Evolutionary conservation across 2,113 vertebrate genomes (phyloP), one percentile per base, ranked within the genome.

Genomic region (Larimichthys crocea): DNA sequence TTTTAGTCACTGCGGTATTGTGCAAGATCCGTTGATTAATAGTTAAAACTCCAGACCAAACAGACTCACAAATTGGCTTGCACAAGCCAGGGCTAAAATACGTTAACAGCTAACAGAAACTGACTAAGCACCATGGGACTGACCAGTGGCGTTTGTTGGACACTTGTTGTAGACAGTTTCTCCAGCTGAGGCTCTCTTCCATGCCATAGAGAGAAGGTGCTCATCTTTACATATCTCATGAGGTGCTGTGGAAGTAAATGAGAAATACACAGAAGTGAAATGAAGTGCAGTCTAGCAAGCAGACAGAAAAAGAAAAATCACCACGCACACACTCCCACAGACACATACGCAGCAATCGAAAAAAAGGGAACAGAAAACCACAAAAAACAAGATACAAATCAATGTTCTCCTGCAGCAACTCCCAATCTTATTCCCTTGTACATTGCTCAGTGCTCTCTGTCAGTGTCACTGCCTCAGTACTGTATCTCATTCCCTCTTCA

Each of bases 161-260:
- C 98, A 99, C 82, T 99, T 99, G 94, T 98, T 99, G 94, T 99
- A 99, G 92, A 99, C 96, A 7, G 96, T 96, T 89, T 99, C 98
- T 57, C 98, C 98, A 0, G 97, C 98, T 0, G 98, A 97, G 0
- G 97, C 96, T 88, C 97, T 98, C 92, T 99, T 99, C 98, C 98
- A 99, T 0, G 95, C 96, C 96, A 98, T 97, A 46, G 96, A 81
- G 88, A 95, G 94, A 78, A 96, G 95, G 0, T 98, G 95, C 84
- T 99, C 98, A 0, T 99, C 98, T 89, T 96, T 97, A 91, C 98
- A 99, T 94, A 99, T 97, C 94, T 99, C 97, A 0, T 98, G 97
- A 87, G 96, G 96, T 60, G 97, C 98, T 99, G 93, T 10, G 71
- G 29, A 78, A 64, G 62, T 14, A 29, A 60, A 72, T 20, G 70